A percentile compares a stretch with the other conserved stretches of the same genome.
phyloP scores from a whole-genome alignment of 2,888 invertebrate genomes.

The Acrocera orbiculus region DNA sequence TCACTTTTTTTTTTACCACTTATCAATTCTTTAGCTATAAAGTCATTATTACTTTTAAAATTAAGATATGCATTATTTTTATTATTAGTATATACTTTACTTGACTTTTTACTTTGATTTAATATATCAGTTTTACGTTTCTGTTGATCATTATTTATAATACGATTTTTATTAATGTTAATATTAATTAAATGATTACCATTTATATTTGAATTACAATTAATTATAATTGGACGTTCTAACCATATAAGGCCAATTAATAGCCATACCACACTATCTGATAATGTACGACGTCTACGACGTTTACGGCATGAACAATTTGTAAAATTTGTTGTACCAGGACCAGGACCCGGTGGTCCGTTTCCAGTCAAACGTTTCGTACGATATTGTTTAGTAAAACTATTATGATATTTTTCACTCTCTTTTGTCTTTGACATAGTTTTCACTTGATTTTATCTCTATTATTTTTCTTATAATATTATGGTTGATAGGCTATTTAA shows the following conservation, averaged over 20 bases:
- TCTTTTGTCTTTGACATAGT: too few relatives aligned
- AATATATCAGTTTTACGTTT: slow-evolving; percentile 5
- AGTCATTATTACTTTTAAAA: slow-evolving; percentile 1
- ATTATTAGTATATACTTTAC: slow-evolving; percentile 7
- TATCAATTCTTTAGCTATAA: slow-evolving; percentile 3
- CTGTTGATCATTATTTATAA: slow-evolving; percentile 3
- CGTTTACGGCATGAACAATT: neutral
- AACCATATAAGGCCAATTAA: slow-evolving; percentile 27
- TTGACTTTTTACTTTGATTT: slow-evolving; percentile 7
- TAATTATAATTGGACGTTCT: slow-evolving; percentile 23
- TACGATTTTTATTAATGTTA: slow-evolving; percentile 5
- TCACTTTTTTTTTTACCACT: slow-evolving; percentile 3
- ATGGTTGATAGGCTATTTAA: too few relatives aligned
- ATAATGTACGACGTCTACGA: slow-evolving; percentile 7
- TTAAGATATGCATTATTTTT: slow-evolving; percentile 3
- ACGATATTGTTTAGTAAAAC: too few relatives aligned
- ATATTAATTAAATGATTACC: slow-evolving; percentile 6
- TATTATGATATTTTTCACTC: too few relatives aligned
- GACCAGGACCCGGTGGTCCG: slow-evolving; percentile 11
- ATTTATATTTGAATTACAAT: slow-evolving; percentile 17
- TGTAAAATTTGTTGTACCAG: slow-evolving; percentile 1
- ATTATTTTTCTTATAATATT: too few relatives aligned
- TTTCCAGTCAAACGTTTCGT: too few relatives aligned
- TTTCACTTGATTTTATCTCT: too few relatives aligned
- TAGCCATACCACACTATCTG: slow-evolving; percentile 17